Evolutionary conservation across 1,140 invertebrate genomes (phyloP), one percentile per base, ranked within the genome.

Genomic region (Sarcophaga bullata): DNA sequence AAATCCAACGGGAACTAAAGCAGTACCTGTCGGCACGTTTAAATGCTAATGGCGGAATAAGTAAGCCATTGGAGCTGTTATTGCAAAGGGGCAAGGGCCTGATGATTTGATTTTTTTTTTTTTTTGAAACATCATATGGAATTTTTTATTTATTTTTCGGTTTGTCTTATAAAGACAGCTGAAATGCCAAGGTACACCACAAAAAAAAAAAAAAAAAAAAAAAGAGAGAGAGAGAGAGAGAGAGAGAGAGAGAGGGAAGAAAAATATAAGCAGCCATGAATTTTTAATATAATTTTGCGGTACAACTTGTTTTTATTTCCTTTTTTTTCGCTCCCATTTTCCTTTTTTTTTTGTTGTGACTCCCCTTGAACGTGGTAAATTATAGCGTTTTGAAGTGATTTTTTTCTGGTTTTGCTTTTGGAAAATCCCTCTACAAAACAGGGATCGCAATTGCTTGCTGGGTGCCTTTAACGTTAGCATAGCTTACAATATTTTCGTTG

Each of bases 211-310:
- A n/a, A n/a, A n/a, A n/a, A n/a, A n/a, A n/a, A n/a, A n/a, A n/a
- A n/a, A n/a, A n/a, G n/a, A n/a, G n/a, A n/a, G n/a, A n/a, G n/a
- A n/a, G n/a, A n/a, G n/a, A n/a, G n/a, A n/a, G n/a, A n/a, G n/a
- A n/a, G n/a, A n/a, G n/a, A n/a, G n/a, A n/a, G n/a, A n/a, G n/a
- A 68, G n/a, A 48, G 46, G 49, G 11, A 78, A 78, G 47, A 78
- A 50, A 75, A 1, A n/a, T 17, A 78, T 78, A 50, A 50, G 50
- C 75, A 78, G 50, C n/a, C 75, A 78, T 78, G 75, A 78, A 78
- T 78, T 78, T 78, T 78, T 78, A 78, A 78, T 78, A 78, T 78
- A 50, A 78, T 50, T 78, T 78, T 78, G 75, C 75, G 19, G 75
- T 78, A 78, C 25, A 50, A 19, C 17, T 68, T 68, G 62, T 68